Conservation (phyloP, 2,888 invertebrate genomes). For the Habroteleia sp. region DNA sequence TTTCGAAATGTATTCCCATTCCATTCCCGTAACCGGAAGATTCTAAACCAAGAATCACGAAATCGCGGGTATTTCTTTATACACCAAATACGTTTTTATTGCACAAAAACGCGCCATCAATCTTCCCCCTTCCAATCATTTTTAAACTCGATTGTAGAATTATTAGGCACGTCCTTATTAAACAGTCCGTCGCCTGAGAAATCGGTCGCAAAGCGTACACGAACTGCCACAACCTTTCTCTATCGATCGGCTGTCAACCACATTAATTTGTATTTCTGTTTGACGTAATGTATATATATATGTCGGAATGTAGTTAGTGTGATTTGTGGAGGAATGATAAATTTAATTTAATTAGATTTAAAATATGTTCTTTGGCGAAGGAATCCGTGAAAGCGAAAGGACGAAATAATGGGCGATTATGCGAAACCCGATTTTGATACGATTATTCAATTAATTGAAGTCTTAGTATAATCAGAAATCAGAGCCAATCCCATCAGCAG, state of each 20-base stretch:
- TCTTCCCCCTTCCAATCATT: no score
- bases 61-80: slow-evolving; percentile 18
- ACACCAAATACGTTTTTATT: slow-evolving; percentile 26
- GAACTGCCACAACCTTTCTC: slow-evolving; percentile 17
- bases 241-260: slow-evolving; percentile 30
- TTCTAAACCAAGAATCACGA: slow-evolving; percentile 36
- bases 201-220: slow-evolving; percentile 21
- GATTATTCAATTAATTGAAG: no score
- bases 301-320: not conserved
- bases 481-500: no score
- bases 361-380: no score
- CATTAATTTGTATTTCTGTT: slow-evolving; percentile 18
- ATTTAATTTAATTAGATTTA: no score
- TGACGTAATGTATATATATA: slow-evolving; percentile 12
- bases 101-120: no score
- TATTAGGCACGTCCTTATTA: not conserved
- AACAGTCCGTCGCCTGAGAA: not conserved
- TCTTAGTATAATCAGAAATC: no score
- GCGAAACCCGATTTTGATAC: no score
- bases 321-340: no score
- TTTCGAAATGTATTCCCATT: slow-evolving; percentile 64
- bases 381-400: no score
- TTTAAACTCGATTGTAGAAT: no score
- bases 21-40: slow-evolving; percentile 38
- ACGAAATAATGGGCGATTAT: no score